phyloP scores from a whole-genome alignment of 2,797 vertebrate species.

The Delichon dasypus region DNA sequence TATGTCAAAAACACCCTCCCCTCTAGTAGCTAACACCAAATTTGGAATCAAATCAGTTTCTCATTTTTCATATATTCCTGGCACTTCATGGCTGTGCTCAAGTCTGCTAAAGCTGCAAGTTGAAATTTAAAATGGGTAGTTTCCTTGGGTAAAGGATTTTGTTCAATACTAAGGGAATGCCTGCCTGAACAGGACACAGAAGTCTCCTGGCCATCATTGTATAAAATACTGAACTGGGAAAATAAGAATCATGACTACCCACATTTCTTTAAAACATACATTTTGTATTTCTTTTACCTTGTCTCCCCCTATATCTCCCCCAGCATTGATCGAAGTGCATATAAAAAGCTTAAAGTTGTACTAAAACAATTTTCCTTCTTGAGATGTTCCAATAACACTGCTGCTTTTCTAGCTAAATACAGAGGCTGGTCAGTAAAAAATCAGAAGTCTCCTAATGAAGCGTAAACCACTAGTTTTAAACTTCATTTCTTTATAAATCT shows the following conservation, averaged over 20 bases:
- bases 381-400: neutral
- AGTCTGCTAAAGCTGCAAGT: neutral
- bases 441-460: neutral
- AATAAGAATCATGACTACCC: neutral
- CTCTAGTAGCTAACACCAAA: neutral
- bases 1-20: neutral
- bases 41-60: neutral
- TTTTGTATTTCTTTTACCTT: neutral
- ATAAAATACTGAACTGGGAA: fast-evolving
- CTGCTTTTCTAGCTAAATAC: neutral
- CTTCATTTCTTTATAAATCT: neutral
- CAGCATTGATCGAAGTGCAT: neutral
- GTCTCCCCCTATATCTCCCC: neutral
- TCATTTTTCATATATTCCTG: neutral
- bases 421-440: neutral
- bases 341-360: neutral
- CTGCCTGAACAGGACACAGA: neutral
- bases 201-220: neutral
- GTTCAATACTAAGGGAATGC: neutral
- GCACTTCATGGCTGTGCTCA: neutral
- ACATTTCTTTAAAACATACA: neutral
- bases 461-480: neutral
- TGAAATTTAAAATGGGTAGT: neutral
- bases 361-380: neutral
- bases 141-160: neutral